phyloP scores from a whole-genome alignment of 1,140 invertebrate species.

The Argopecten irradians region DNA sequence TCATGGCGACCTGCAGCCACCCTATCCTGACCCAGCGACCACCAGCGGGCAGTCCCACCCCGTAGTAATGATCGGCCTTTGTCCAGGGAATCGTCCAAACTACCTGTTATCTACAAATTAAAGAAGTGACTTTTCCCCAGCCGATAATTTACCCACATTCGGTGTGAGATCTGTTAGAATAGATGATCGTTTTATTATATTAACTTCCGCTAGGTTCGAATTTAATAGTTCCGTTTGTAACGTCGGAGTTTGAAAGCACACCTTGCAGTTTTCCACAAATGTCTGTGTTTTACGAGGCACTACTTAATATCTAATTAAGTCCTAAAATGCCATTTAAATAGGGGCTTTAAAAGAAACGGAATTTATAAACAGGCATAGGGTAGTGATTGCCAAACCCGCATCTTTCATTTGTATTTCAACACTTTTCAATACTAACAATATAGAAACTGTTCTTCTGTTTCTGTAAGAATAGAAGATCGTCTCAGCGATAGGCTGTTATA shows the following conservation, averaged over 20 bases:
- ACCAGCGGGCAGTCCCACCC: conserved; percentile 18
- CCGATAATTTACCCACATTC: conserved; percentile 16
- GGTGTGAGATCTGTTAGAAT: neutral
- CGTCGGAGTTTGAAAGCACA: neutral
- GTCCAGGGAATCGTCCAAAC: neutral
- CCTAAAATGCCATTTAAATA: conserved; percentile 4
- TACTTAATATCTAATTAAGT: conserved; percentile 19
- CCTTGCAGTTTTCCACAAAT: neutral
- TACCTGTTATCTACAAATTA: conserved; percentile 22
- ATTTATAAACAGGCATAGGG: neutral
- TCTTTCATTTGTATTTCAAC: conserved; percentile 19
- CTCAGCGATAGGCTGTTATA: neutral
- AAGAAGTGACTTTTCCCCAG: conserved; percentile 7
- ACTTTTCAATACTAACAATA: neutral
- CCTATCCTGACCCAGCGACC: neutral
- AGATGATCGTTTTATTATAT: conserved; percentile 12
- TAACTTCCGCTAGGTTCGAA: neutral
- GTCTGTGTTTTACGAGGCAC: neutral
- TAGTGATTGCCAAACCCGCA: neutral
- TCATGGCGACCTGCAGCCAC: neutral
- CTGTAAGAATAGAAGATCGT: too few species aligned
- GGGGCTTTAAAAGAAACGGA: neutral
- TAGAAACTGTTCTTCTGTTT: neutral
- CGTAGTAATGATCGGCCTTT: neutral
- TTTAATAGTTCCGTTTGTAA: neutral